Evolutionary conservation across 2,113 vertebrate species (phyloP).

Genomic region (Rattus norvegicus): GRCr8 NC_086039.1:111311001-111311500

Average conservation of each 20-base stretch:
- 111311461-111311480: slow-evolving; percentile 38
- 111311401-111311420: slow-evolving; percentile 37
- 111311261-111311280: slow-evolving; percentile 43
- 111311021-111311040: slow-evolving; percentile 20
- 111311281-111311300: slow-evolving; percentile 16
- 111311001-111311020: neutral
- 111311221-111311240: slow-evolving; percentile 30
- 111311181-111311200: slow-evolving; percentile 77
- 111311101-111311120: slow-evolving; percentile 34
- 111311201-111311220: slow-evolving; percentile 74
- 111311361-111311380: slow-evolving; percentile 53
- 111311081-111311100: slow-evolving; percentile 18
- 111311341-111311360: slow-evolving; percentile 51
- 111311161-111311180: slow-evolving; percentile 77
- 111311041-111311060: slow-evolving; percentile 22
- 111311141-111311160: slow-evolving; percentile 66
- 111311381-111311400: slow-evolving; percentile 42
- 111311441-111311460: slow-evolving; percentile 42
- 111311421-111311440: neutral
- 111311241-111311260: slow-evolving; percentile 56
- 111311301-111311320: slow-evolving; percentile 52
- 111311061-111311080: slow-evolving; percentile 27
- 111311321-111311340: slow-evolving; percentile 49
- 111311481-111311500: slow-evolving; percentile 37
- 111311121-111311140: neutral